Conservation (phyloP, 2,113 vertebrate species). For the Balaenoptera acutorostrata region DNA sequence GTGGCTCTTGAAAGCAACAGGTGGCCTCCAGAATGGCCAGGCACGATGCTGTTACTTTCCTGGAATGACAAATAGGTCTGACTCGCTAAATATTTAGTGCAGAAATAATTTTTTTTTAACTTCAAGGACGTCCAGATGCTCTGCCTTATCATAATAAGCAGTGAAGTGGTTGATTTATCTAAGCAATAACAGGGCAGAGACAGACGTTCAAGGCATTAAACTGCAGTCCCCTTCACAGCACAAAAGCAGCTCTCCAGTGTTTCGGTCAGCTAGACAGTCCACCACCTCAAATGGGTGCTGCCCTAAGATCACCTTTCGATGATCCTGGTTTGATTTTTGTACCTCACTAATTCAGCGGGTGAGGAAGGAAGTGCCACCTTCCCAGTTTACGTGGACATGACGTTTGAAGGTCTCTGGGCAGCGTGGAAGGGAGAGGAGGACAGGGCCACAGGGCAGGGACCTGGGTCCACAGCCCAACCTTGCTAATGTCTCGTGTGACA, state of each 20-base stretch:
- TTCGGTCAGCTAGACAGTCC: not conserved
- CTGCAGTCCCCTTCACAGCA: not conserved
- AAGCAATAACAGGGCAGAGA: not conserved
- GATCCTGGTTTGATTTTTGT: not conserved
- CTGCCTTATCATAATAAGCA: not conserved
- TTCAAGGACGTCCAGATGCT: slow-evolving; percentile 4
- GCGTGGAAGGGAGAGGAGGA: not conserved
- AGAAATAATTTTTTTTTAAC: not conserved
- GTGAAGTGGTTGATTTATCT: not conserved
- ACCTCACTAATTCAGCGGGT: not conserved
- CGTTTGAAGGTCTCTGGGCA: not conserved
- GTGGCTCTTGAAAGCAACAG: not conserved
- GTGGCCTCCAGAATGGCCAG: not conserved
- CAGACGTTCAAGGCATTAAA: not conserved
- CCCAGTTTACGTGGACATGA: not conserved
- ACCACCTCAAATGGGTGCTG: not conserved
- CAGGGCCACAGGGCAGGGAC: no score
- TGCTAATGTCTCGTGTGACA: not conserved
- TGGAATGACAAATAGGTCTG: not conserved
- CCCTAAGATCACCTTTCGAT: not conserved
- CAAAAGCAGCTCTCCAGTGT: not conserved
- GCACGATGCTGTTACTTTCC: not conserved
- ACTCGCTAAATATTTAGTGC: not conserved
- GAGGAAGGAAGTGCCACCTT: not conserved
- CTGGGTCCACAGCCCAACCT: not conserved